Evolutionary conservation across 2,797 vertebrate genomes (phyloP), one percentile per base, ranked within the genome.

Genomic region (Cynopterus sphinx): DNA sequence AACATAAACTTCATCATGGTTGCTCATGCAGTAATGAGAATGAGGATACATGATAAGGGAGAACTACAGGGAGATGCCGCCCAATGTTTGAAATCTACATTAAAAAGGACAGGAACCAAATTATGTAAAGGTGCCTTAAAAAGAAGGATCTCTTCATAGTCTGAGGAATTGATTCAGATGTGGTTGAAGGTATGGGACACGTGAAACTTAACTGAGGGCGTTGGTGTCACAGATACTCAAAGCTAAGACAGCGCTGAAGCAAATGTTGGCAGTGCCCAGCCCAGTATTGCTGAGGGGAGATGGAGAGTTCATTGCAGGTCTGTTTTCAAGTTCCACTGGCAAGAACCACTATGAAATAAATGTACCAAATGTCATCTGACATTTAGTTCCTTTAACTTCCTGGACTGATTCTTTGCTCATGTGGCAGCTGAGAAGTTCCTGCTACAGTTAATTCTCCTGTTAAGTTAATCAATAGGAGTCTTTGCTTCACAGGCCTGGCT

Each of bases 401-500:
- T 28, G 65, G 53, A 9, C 53, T 12, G 12, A 59, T 41, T 67
- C 28, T 57, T 65, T 53, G 82, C 71, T 81, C 70, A 1, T 11
- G 36, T 4, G 68, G 39, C 53, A 46, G 28, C 39, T 67, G 65
- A 65, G 92, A 91, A 74, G 33, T 71, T 89, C 51, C 57, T 85
- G 19, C 13, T 24, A 79, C 8, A 70, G 87, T 59, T 68, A 65
- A 43, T 46, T 43, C 77, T 92, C 21, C 73, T 63, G 4, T 9
- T 9, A 57, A 74, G 36, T 89, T 79, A 85, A 74, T 83, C 77
- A 70, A 41, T 19, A 46, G 65, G 31, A 10, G 0, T 10, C 39
- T n/a, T 77, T 36, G 41, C 17, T 96, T 96, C 94, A 95, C 61
- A 49, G 84, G 84, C 79, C 89, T 96, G 67, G 57, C 51, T 87